These are phyloP conservation scores for Macquaria australasica DNA, from an alignment of 2,113 vertebrate species.

Conservation along the genomic window DNA sequence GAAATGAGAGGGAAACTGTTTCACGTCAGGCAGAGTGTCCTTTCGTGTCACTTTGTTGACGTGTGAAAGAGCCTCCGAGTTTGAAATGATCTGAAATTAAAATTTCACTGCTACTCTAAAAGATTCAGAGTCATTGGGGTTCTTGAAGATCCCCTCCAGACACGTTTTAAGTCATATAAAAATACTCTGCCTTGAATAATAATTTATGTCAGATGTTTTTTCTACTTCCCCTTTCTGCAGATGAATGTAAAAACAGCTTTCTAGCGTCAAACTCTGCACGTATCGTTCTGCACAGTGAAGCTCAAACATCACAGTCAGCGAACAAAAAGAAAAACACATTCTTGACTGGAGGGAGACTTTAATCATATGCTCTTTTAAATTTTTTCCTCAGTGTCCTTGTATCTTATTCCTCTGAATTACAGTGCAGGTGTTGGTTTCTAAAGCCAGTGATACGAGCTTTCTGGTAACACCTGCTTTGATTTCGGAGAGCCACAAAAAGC, in stretches of 20 bases:
- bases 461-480: neutral
- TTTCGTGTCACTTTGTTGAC: constrained; percentile 19
- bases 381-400: neutral
- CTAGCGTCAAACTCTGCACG: neutral
- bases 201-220: neutral
- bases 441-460: neutral
- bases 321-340: neutral
- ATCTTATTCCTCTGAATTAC: neutral
- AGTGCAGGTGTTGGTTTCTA: neutral
- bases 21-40: constrained; percentile 7
- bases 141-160: neutral
- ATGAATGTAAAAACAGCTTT: neutral
- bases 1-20: constrained; percentile 27
- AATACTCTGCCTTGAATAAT: constrained; percentile 10
- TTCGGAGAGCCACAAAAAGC: neutral
- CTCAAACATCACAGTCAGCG: neutral
- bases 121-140: neutral
- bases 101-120: neutral
- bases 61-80: neutral
- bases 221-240: neutral
- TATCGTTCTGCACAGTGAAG: neutral
- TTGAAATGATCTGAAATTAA: neutral
- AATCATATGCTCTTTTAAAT: neutral
- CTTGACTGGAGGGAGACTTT: neutral
- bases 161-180: neutral